phyloP scores from a whole-genome alignment of 2,113 vertebrate genomes.

The Planiliza haematocheilus region DNA sequence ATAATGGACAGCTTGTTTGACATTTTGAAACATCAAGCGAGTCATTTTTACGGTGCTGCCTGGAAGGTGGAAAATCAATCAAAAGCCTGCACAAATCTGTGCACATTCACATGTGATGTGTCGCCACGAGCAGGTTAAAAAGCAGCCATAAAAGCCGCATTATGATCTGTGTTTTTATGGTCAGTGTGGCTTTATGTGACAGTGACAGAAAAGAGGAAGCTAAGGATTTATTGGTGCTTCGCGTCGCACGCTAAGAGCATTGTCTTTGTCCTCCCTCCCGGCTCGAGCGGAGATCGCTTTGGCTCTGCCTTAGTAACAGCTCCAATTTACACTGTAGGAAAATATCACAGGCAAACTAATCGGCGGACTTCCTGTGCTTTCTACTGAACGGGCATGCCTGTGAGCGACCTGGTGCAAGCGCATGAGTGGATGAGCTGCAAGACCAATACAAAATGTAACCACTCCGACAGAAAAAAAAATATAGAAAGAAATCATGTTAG shows the following conservation, averaged over 20 bases:
- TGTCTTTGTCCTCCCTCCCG: neutral
- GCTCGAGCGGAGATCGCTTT: slow-evolving; percentile 21
- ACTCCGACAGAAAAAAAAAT: neutral
- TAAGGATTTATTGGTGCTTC: slow-evolving; percentile 31
- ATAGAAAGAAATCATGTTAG: neutral
- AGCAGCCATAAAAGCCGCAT: too few relatives aligned
- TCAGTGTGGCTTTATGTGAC: neutral
- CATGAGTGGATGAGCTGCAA: too few relatives aligned
- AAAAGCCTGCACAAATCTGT: neutral
- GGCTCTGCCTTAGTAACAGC: slow-evolving; percentile 13
- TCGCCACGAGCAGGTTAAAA: too few relatives aligned
- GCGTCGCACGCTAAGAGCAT: neutral
- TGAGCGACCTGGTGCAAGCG: neutral
- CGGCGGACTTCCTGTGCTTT: slow-evolving; percentile 2
- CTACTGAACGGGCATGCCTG: neutral
- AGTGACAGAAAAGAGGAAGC: slow-evolving; percentile 28
- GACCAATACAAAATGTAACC: neutral
- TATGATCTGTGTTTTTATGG: neutral
- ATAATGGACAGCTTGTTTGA: neutral
- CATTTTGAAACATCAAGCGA: neutral
- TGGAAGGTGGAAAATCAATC: neutral
- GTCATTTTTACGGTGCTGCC: too few relatives aligned
- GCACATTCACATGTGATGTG: too few relatives aligned
- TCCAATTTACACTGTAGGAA: slow-evolving; percentile 20
- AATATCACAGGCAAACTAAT: slow-evolving; percentile 34